Percentiles rank a stretch among this genome's conserved stretches.
phyloP scores from a whole-genome alignment of 2,113 vertebrate species.

The Anoura caudifer region DNA sequence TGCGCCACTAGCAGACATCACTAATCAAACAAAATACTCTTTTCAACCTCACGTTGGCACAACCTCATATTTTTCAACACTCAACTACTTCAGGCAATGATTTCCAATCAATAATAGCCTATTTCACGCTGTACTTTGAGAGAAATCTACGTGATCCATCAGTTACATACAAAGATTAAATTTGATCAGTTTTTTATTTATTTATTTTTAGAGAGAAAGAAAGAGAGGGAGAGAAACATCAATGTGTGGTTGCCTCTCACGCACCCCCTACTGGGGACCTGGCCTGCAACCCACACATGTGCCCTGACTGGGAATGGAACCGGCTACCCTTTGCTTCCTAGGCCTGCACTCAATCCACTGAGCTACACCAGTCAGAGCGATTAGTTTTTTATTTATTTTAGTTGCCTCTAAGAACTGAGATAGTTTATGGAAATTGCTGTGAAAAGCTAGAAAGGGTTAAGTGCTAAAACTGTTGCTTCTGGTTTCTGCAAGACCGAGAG shows the following conservation, averaged over 20 bases:
- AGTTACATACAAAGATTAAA: neutral
- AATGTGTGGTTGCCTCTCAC: too few species aligned
- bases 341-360: too few species aligned
- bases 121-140: neutral
- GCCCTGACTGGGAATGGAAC: too few species aligned
- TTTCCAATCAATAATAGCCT: neutral
- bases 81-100: neutral
- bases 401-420: neutral
- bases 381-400: neutral
- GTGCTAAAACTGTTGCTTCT: neutral
- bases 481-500: neutral
- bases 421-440: neutral
- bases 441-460: neutral
- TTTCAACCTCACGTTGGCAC: neutral
- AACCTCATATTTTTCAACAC: neutral
- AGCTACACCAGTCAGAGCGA: too few species aligned
- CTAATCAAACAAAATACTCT: neutral
- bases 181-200: neutral
- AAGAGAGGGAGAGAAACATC: too few species aligned
- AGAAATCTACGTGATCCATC: neutral
- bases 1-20: neutral
- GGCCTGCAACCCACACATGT: too few species aligned
- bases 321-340: too few species aligned
- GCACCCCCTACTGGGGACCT: too few species aligned
- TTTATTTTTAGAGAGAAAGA: neutral